phyloP scores from a whole-genome alignment of 2,888 invertebrate genomes.

The Apamea epomidion region DNA sequence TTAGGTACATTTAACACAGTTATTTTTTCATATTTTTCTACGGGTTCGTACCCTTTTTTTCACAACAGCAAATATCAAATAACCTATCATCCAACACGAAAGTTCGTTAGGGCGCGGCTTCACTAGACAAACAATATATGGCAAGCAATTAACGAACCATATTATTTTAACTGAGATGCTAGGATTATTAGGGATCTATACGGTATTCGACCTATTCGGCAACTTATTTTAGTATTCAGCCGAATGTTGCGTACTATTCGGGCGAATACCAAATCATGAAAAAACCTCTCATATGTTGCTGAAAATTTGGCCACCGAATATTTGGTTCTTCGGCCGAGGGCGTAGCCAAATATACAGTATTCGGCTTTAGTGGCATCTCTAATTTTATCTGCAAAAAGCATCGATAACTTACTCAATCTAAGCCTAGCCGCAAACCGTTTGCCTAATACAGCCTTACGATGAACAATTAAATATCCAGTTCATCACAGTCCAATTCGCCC shows the following conservation, averaged over 20 bases:
- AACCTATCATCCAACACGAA: not conserved
- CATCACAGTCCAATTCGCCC: slow-evolving; percentile 53
- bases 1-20: slow-evolving; percentile 17
- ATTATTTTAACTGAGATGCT: not conserved
- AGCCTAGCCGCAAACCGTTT: not conserved
- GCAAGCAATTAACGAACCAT: not conserved
- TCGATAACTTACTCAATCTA: not conserved
- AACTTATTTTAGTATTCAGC: not conserved
- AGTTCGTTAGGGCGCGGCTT: not conserved
- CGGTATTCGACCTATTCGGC: too few relatives aligned
- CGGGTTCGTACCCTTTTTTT: slow-evolving; percentile 28
- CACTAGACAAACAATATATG: not conserved
- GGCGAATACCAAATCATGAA: not conserved
- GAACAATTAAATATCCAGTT: slow-evolving; percentile 49
- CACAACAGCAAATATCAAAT: slow-evolving; percentile 38
- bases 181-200: not conserved
- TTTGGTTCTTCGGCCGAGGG: not conserved
- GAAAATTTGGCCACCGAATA: not conserved
- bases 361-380: not conserved
- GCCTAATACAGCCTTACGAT: not conserved
- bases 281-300: not conserved
- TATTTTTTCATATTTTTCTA: slow-evolving; percentile 30
- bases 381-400: not conserved
- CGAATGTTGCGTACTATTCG: not conserved
- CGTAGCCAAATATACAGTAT: not conserved